These are phyloP conservation scores for Hirtodrosophila histrioides DNA, from an alignment of 2,888 invertebrate species.

Conservation along the genomic window DNA sequence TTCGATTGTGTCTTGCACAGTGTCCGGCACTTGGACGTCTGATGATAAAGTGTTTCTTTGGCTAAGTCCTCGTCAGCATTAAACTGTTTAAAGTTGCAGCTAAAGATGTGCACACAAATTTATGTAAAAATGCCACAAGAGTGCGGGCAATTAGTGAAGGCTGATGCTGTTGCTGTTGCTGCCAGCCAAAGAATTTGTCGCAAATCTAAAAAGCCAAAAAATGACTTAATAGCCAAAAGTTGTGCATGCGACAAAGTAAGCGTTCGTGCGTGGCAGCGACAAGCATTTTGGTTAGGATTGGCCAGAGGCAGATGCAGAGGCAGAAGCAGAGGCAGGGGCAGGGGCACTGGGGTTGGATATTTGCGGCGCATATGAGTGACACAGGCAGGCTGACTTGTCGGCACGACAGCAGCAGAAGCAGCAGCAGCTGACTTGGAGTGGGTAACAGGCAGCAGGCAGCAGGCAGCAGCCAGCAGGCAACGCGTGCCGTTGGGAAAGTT, in stretches of 20 bases:
- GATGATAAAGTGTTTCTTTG: slow-evolving; percentile 72
- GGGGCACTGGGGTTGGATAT: slow-evolving; percentile 58
- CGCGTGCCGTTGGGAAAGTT: slow-evolving; percentile 81
- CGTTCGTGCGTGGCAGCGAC: slow-evolving; percentile 76
- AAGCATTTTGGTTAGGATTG: slow-evolving; percentile 21
- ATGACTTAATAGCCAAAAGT: slow-evolving; percentile 80
- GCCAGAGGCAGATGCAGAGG: background rate
- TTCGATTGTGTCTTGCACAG: slow-evolving; percentile 73
- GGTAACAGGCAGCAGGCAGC: background rate
- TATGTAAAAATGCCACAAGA: slow-evolving; percentile 67
- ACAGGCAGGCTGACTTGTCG: slow-evolving; percentile 74
- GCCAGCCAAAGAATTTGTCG: slow-evolving; percentile 68
- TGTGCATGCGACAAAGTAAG: slow-evolving; percentile 81
- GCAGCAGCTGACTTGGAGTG: slow-evolving; percentile 16
- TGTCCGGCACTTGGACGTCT: slow-evolving; percentile 56
- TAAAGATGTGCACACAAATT: slow-evolving; percentile 14
- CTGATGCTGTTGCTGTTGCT: slow-evolving; percentile 27
- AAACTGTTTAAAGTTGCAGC: slow-evolving; percentile 58
- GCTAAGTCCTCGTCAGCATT: slow-evolving; percentile 46
- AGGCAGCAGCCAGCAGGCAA: slow-evolving; percentile 35
- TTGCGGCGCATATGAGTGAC: slow-evolving; percentile 77
- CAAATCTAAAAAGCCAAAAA: slow-evolving; percentile 81
- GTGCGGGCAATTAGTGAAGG: slow-evolving; percentile 71
- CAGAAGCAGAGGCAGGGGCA: background rate
- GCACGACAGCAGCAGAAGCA: slow-evolving; percentile 33